Evolutionary conservation across 1,140 invertebrate species (phyloP).

Genomic region (Camponotus floridanus): DNA sequence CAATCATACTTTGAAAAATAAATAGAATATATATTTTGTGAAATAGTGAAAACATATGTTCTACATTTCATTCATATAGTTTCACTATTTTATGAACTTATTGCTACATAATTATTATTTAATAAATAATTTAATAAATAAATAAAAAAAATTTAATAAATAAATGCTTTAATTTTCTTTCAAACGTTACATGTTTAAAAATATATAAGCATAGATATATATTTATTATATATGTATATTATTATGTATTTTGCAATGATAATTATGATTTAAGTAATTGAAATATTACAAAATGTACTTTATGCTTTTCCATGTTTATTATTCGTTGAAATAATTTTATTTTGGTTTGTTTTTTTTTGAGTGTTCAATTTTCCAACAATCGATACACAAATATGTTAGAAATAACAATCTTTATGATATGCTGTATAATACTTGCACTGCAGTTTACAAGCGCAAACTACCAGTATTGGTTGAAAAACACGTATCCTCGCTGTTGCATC

Average conservation of each 20-base stretch:
- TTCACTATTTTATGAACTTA: too few relatives aligned
- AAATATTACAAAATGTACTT: constrained; percentile 11
- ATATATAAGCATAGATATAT: background rate
- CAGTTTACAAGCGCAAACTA: constrained; percentile 30
- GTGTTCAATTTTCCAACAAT: constrained; percentile 21
- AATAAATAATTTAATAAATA: too few relatives aligned
- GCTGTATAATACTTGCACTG: constrained; percentile 17
- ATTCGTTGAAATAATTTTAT: background rate
- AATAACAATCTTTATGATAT: constrained; percentile 23
- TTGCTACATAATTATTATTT: too few relatives aligned
- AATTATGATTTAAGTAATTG: background rate
- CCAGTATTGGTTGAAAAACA: constrained; percentile 56
- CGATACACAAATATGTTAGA: constrained; percentile 33
- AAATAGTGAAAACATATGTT: too few relatives aligned
- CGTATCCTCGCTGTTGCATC: constrained; percentile 25
- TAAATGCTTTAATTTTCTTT: too few relatives aligned
- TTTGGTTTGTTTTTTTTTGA: background rate
- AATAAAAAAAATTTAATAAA: too few relatives aligned
- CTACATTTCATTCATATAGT: too few relatives aligned
- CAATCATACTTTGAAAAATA: background rate
- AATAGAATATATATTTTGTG: too few relatives aligned
- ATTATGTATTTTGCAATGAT: background rate
- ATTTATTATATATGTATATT: too few relatives aligned
- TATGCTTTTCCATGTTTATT: background rate
- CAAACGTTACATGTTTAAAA: background rate